phyloP scores from a whole-genome alignment of 2,113 vertebrate species.

The Phycodurus eques region DNA sequence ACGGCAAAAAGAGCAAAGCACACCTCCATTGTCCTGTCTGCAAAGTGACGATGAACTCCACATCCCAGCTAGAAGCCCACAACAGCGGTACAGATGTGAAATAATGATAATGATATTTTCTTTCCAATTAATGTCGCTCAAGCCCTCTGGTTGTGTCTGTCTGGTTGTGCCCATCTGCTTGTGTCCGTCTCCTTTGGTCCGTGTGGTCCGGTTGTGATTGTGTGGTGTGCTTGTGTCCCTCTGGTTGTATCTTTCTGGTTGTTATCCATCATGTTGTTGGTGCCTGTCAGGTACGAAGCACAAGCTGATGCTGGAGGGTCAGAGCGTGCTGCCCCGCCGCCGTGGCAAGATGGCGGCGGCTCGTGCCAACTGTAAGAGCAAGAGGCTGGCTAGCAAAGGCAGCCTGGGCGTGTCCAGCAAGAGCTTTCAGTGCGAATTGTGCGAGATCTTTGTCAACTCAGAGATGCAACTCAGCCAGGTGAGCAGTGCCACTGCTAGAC shows the following conservation, averaged over 20 bases:
- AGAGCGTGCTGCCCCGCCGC: slow-evolving; percentile 80
- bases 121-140: no score
- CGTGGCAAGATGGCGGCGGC: slow-evolving; percentile 82
- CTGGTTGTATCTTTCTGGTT: background rate
- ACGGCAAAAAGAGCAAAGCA: slow-evolving; percentile 78
- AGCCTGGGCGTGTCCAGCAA: slow-evolving; percentile 82
- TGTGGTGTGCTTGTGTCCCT: background rate
- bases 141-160: background rate
- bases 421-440: slow-evolving; percentile 90
- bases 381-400: slow-evolving; percentile 83
- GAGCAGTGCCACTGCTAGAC: slow-evolving; percentile 14
- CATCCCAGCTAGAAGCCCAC: slow-evolving; percentile 93
- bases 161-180: background rate
- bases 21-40: slow-evolving; percentile 93
- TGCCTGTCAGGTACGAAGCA: slow-evolving; percentile 88
- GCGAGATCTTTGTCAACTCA: slow-evolving; percentile 97
- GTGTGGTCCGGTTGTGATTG: no score
- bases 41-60: slow-evolving; percentile 96
- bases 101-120: no score
- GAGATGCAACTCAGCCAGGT: slow-evolving; percentile 98
- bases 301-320: slow-evolving; percentile 93
- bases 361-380: slow-evolving; percentile 83
- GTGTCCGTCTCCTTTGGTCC: no score
- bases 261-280: background rate
- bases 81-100: slow-evolving; percentile 80